phyloP scores from a whole-genome alignment of 2,797 vertebrate genomes.

The Sebastes paucispinis region DNA sequence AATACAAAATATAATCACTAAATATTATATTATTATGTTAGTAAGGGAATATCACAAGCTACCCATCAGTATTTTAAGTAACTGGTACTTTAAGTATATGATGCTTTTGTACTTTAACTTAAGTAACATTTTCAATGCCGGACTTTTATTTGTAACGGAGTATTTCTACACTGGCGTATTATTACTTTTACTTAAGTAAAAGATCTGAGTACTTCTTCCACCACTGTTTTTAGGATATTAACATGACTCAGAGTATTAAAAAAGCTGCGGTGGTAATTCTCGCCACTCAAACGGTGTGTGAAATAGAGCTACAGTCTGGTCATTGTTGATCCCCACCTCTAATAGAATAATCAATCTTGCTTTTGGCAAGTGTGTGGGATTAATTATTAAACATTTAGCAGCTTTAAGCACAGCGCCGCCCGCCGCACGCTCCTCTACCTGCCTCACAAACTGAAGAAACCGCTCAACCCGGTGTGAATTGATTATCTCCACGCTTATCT shows the following conservation, averaged over 20 bases:
- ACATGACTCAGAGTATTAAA: not conserved
- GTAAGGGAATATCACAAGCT: no score
- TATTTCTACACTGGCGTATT: no score
- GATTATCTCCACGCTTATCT: conserved; percentile 71
- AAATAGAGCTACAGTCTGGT: conserved; percentile 68
- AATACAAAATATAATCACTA: no score
- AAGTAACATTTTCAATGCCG: no score
- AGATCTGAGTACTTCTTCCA: conserved; percentile 12
- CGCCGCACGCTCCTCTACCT: conserved; percentile 34
- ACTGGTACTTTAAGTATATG: no score
- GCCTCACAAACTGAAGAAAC: conserved; percentile 2
- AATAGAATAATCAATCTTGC: conserved; percentile 79
- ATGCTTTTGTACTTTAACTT: no score
- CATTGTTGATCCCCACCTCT: conserved; percentile 72
- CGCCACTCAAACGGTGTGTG: conserved; percentile 71
- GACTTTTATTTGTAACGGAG: no score
- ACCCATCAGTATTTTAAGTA: no score
- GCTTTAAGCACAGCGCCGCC: conserved; percentile 32
- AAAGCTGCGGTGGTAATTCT: conserved; percentile 36
- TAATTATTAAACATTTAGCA: conserved; percentile 70
- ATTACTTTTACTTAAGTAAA: conserved; percentile 39
- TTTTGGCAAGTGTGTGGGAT: conserved; percentile 67
- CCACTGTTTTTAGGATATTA: not conserved
- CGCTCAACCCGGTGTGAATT: conserved; percentile 46
- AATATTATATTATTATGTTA: no score